phyloP scores from a whole-genome alignment of 2,797 vertebrate genomes.

The Coregonus ussuriensis region DNA sequence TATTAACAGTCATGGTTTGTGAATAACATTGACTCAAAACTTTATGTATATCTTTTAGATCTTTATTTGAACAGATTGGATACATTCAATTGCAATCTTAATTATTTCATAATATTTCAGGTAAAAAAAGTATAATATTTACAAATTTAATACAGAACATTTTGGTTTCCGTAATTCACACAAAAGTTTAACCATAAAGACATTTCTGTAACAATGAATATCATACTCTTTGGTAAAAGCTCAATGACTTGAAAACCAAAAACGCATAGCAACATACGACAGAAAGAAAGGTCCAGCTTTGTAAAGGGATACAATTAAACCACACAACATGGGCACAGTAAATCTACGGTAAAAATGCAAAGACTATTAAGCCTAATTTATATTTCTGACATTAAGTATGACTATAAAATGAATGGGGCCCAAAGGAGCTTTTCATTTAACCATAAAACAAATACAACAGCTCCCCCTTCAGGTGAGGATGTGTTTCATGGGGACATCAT shows the following conservation, averaged over 20 bases:
- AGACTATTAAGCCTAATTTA: no score
- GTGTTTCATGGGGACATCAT: constrained; percentile 5
- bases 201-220: no score
- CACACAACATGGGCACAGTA: no score
- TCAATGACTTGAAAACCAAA: no score
- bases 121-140: no score
- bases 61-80: neutral
- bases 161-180: neutral
- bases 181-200: neutral
- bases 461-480: constrained; percentile 14
- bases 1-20: no score
- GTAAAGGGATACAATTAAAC: neutral
- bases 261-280: no score
- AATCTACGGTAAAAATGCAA: no score
- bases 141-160: neutral
- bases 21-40: no score
- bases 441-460: neutral
- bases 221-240: no score
- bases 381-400: neutral
- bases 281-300: neutral
- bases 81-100: neutral
- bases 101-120: neutral
- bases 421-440: neutral
- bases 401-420: neutral
- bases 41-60: neutral